Evolutionary conservation across 2,888 invertebrate species (phyloP), one percentile per base, ranked within the genome.

Genomic region (Leucozona laternaria): DNA sequence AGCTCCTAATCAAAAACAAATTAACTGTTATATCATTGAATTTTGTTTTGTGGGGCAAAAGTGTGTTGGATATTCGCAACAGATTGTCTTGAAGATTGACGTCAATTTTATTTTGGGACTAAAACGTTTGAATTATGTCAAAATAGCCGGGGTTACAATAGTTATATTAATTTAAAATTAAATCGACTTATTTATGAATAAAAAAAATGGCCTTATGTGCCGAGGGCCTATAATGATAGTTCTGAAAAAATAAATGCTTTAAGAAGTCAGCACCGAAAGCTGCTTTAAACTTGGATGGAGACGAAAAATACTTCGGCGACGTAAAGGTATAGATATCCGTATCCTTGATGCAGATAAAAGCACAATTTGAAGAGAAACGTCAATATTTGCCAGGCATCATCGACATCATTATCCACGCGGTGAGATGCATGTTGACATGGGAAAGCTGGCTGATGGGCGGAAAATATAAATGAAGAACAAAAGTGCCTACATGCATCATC

Each of bases 331-430:
- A n/a, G n/a, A n/a, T n/a, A n/a, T n/a, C n/a, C 25, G 72, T 48
- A 68, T 75, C 64, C 84, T 73, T 34, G 77, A 60, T 34, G 85
- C 77, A 87, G 83, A 87, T 87, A 87, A 87, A 87, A 87, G 81
- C 77, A 77, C 79, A 84, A 79, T 83, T 72, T 88, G 78, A 80
- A 88, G 88, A 58, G 78, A 85, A 73, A 83, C 80, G 88, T 88
- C 79, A 88, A 88, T 88, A 88, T 88, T 88, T 88, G 73, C 58
- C 73, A 71, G 77, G 76, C 77, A 78, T 77, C 77, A 81, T 73
- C 78, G 62, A 86, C 77, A 75, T 81, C 81, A 81, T 81, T 81
- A 70, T 71, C 60, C 62, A 43, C 31, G 13, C n/a, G n/a, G n/a
- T n/a, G 31, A 48, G 64, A 48, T 34, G 45, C 20, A 66, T 34